These are phyloP conservation scores for Scrobipalpa atriplicella DNA, from an alignment of 2,888 invertebrate species.

Conservation along the genomic window DNA sequence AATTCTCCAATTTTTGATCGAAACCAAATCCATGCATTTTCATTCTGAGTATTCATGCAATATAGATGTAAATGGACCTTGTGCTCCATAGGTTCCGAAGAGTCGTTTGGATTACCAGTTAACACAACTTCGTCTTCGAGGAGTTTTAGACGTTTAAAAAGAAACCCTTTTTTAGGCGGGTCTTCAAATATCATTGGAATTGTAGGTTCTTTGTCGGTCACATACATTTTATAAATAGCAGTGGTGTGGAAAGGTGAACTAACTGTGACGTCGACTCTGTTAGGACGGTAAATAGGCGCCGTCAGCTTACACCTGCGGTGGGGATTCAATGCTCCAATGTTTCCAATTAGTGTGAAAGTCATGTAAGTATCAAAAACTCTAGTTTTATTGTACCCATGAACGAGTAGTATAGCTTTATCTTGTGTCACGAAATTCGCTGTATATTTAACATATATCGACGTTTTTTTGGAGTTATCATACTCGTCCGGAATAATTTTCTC, in stretches of 20 bases:
- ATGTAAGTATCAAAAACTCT: conserved; percentile 74
- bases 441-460: conserved; percentile 65
- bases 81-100: conserved; percentile 51
- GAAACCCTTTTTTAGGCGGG: conserved; percentile 54
- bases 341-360: conserved; percentile 61
- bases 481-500: conserved; percentile 63
- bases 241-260: conserved; percentile 60
- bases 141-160: conserved; percentile 60
- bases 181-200: conserved; percentile 59
- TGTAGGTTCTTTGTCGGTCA: conserved; percentile 66
- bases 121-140: conserved; percentile 60
- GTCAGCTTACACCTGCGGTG: conserved; percentile 68
- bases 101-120: conserved; percentile 57
- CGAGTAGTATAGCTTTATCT: conserved; percentile 60
- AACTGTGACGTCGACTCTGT: conserved; percentile 65
- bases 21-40: conserved; percentile 74
- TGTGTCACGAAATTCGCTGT: conserved; percentile 64
- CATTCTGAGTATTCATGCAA: conserved; percentile 66
- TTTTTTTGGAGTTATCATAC: conserved; percentile 65
- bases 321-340: conserved; percentile 59
- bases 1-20: conserved; percentile 68
- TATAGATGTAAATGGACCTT: conserved; percentile 67
- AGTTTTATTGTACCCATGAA: conserved; percentile 75
- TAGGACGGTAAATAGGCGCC: conserved; percentile 67
- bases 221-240: conserved; percentile 50